Conservation (phyloP, 2,888 invertebrate species). For the Apoda limacodes region DNA sequence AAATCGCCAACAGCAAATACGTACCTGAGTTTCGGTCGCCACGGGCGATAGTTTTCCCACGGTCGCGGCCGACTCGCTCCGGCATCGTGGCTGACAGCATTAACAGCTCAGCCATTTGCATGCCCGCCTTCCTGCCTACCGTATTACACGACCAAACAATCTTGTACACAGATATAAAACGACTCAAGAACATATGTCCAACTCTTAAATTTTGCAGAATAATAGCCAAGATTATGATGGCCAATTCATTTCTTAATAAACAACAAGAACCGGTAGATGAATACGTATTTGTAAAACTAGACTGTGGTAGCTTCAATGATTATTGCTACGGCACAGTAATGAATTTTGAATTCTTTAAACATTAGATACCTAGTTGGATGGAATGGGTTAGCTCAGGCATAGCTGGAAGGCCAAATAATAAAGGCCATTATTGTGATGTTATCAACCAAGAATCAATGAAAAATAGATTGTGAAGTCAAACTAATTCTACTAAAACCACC, state of each 20-base stretch:
- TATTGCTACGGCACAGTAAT: too few relatives aligned
- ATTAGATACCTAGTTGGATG: too few relatives aligned
- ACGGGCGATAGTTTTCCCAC: slow-evolving; percentile 71
- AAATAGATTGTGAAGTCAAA: too few relatives aligned
- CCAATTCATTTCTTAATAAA: slow-evolving; percentile 43
- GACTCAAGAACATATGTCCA: slow-evolving; percentile 13
- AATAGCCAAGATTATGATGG: slow-evolving; percentile 28
- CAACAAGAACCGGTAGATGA: too few relatives aligned
- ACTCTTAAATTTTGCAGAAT: slow-evolving; percentile 27
- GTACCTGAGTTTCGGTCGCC: slow-evolving; percentile 47
- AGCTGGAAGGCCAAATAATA: too few relatives aligned
- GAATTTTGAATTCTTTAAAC: too few relatives aligned
- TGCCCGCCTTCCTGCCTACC: slow-evolving; percentile 57
- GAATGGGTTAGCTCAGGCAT: too few relatives aligned
- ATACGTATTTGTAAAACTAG: too few relatives aligned
- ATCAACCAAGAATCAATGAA: too few relatives aligned
- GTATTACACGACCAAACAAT: slow-evolving; percentile 46
- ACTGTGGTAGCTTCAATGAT: too few relatives aligned
- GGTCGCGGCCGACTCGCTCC: slow-evolving; percentile 54
- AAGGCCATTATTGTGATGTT: too few relatives aligned
- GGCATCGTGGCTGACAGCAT: slow-evolving; percentile 34
- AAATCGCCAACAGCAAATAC: slow-evolving; percentile 37
- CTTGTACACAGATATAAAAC: slow-evolving; percentile 4
- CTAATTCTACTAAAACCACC: too few relatives aligned
- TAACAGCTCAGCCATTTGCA: slow-evolving; percentile 66